These are phyloP conservation scores for Sciurus carolinensis DNA, from an alignment of 2,797 vertebrate genomes.

Conservation along the genomic window DNA sequence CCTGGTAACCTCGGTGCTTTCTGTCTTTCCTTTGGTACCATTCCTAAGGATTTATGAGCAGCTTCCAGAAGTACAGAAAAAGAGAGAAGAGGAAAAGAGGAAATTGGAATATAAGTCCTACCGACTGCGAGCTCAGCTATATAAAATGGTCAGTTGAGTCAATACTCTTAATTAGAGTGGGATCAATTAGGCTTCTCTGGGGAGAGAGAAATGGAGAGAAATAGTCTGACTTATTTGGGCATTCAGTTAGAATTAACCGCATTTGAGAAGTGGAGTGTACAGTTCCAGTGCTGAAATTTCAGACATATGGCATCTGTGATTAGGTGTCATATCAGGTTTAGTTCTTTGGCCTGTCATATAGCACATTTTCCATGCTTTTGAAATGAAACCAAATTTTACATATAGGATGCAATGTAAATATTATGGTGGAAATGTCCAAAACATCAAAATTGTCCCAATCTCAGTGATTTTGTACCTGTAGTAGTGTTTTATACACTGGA, in stretches of 20 bases:
- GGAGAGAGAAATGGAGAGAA: conserved; percentile 2
- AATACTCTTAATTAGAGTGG: background rate
- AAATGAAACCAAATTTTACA: background rate
- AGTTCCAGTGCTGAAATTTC: background rate
- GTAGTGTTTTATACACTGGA: background rate
- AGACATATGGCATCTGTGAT: background rate
- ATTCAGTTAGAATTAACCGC: background rate
- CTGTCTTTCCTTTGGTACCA: conserved; percentile 12
- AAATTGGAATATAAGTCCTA: conserved; percentile 92
- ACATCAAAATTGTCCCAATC: background rate
- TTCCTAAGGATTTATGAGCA: conserved; percentile 94
- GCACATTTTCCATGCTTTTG: background rate
- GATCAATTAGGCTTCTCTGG: background rate
- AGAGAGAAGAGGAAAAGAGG: conserved; percentile 92
- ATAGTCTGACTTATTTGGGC: background rate
- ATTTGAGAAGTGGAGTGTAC: background rate
- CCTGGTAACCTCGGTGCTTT: background rate
- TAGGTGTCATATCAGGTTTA: background rate
- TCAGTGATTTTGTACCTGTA: background rate
- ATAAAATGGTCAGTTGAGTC: conserved; percentile 91
- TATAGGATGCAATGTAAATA: background rate
- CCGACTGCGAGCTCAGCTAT: conserved; percentile 94
- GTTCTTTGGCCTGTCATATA: background rate
- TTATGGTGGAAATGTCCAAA: background rate
- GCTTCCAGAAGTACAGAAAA: conserved; percentile 94